Percentiles rank a stretch among this genome's conserved stretches.
These are phyloP conservation scores for Ammodytes dubius DNA, from an alignment of 2,113 vertebrate species.

Conservation along the genomic window DNA sequence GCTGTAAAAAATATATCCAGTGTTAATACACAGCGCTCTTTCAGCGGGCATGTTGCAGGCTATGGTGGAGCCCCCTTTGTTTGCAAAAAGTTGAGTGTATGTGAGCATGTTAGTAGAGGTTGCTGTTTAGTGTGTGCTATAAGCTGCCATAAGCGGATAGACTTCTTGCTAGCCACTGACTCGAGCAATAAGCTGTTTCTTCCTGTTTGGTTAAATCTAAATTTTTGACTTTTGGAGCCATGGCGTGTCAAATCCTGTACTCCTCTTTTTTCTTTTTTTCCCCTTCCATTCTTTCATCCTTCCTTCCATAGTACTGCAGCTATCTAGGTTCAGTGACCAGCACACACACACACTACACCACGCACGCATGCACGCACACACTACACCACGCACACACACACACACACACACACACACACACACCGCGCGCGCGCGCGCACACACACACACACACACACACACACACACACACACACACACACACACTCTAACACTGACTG, in stretches of 20 bases:
- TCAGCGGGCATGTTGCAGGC: no score
- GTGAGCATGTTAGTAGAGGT: slow-evolving; percentile 22
- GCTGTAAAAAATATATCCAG: no score
- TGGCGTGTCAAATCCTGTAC: slow-evolving; percentile 42
- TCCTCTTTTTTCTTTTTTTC: background rate
- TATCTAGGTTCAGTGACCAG: slow-evolving; percentile 18
- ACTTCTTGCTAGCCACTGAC: slow-evolving; percentile 41
- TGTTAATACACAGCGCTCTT: no score
- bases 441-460: no score
- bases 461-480: background rate
- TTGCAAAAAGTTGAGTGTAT: background rate
- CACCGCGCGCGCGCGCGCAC: no score
- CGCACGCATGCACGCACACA: background rate
- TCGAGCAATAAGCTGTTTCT: slow-evolving; percentile 48
- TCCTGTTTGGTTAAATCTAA: slow-evolving; percentile 51
- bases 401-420: slow-evolving; percentile 1
- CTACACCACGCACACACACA: no score
- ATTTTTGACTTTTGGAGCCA: slow-evolving; percentile 38
- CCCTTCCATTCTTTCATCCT: background rate
- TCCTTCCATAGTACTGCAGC: background rate
- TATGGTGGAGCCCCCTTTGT: background rate
- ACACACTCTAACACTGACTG: background rate
- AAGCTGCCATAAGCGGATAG: slow-evolving; percentile 51
- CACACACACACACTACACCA: background rate
- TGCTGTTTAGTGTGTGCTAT: slow-evolving; percentile 23